Evolutionary conservation across 37 sponge, comb jelly and placozoan species (phyloP), one percentile per base, ranked within the genome.

Genomic region (Geodia barretti): DNA sequence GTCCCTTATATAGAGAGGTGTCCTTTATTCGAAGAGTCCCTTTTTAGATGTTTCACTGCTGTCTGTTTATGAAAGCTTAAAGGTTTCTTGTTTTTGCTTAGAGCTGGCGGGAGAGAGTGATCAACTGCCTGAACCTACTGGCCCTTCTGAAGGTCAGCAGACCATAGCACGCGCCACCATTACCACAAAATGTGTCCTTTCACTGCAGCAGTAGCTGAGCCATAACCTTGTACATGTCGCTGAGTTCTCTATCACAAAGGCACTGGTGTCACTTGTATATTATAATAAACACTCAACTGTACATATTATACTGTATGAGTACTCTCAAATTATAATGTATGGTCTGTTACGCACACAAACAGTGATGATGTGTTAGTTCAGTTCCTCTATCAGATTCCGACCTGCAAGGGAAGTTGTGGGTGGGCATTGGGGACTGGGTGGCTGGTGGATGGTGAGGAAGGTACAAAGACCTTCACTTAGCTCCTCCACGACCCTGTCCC

Each of bases 41-140:
- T 7, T 62, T 62, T n/a, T 62, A 62, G 4, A 28, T n/a, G 1
- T 5, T 28, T 28, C 11, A 20, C 60, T 62, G 64, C 9, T 3
- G 26, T 28, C 4, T 9, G 26, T 9, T 2, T 62, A 5, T 2
- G 26, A 28, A 62, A 28, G 9, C 3, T 7, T 62, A 28, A 2
- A 3, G 24, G 7, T 28, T 62, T 5, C 26, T 5, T 58, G 11
- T 11, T 58, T 58, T 58, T 62, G 64, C 26, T 3, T 30, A 68
- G 68, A 68, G 30, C 33, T 68, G 30, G 68, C 68, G 2, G 68
- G 68, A 30, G 68, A 68, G 30, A 33, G 29, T 33, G 33, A 68
- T 68, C 33, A 68, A 28, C 68, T 68, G 30, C 68, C 68, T 30
- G 32, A 30, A 5, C 31, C 68, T 32, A 20, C 33, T 68, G 34